Base-by-base conservation (phyloP, 2,797 vertebrate species). In the Hipposideros larvatus region DNA sequence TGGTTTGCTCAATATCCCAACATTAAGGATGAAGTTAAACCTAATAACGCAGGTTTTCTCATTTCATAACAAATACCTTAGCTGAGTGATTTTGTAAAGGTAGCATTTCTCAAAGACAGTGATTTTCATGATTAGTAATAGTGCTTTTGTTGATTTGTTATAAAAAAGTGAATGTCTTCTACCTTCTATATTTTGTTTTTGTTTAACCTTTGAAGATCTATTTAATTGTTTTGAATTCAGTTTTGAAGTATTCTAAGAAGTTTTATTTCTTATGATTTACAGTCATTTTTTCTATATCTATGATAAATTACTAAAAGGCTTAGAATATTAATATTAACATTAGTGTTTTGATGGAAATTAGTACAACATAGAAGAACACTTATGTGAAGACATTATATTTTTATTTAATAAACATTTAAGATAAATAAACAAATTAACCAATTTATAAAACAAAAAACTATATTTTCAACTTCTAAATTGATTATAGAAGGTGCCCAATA, bases 81-180 rank as follows among this genome's bases (percentile, higher is more conserved):
- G 21, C 9, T 79, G 21, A 75, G 41, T 87, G 21, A 53, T 41
- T 79, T 94, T 89, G 96, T 80, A 46, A 61, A 93, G 71, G 48
- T n/a, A 86, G 16, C 26, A 46, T 83, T 93, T 97, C 61, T 96
- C 51, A 96, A 92, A 94, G 26, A 37, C 43, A 93, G 10, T 77
- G 59, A 63, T 57, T 94, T 92, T 80, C n/a, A 41, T 53, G 53
- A 77, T 85, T 82, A 94, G 11, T 71, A 87, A 80, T 28, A 83
- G n/a, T 92, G 84, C 5, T 94, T 95, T 79, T 73, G 51, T 28
- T 93, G 66, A 77, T 95, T 61, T 92, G 28, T 28, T 90, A 65
- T 66, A 48, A 82, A 55, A 31, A 93, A 89, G 10, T 87, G 4
- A 46, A 1, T 94, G 11, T 66, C 37, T 93, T 95, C 7, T 31